A percentile compares a stretch with the other conserved stretches of the same genome.
These are phyloP conservation scores for Anisognathus igniventris DNA, from an alignment of 2,797 vertebrate species.

Conservation along the genomic window DNA sequence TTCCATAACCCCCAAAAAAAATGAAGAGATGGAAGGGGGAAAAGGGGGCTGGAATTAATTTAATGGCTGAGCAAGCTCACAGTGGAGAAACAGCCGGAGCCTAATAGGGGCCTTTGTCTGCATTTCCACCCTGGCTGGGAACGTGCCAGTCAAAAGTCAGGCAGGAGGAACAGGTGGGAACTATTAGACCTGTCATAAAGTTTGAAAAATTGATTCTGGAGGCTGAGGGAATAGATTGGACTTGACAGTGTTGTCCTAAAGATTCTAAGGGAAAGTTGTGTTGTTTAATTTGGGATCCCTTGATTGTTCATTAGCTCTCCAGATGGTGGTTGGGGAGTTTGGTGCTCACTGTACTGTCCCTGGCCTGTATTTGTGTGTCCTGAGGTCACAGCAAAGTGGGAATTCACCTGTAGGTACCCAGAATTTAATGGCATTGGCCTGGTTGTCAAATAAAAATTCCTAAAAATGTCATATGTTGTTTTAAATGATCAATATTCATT, in stretches of 20 bases:
- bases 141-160: constrained; percentile 87
- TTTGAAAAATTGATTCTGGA: constrained; percentile 97
- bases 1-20: constrained; percentile 37
- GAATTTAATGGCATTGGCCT: constrained; percentile 20
- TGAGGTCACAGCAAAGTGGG: constrained; percentile 45
- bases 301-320: constrained; percentile 88
- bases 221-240: constrained; percentile 88
- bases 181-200: constrained; percentile 98
- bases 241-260: constrained; percentile 97
- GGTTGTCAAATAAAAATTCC: constrained; percentile 46
- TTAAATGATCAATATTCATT: not conserved
- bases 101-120: constrained; percentile 94
- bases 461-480: not conserved
- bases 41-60: constrained; percentile 93
- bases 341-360: constrained; percentile 61
- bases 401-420: constrained; percentile 53
- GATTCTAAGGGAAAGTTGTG: constrained; percentile 79
- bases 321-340: constrained; percentile 79
- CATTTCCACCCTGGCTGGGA: constrained; percentile 85
- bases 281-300: constrained; percentile 84
- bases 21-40: constrained; percentile 33
- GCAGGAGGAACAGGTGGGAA: constrained; percentile 90
- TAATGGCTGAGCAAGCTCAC: constrained; percentile 92
- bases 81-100: constrained; percentile 84
- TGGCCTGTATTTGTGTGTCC: constrained; percentile 9